phyloP scores from a whole-genome alignment of 2,888 invertebrate species.

The Bombylius major region DNA sequence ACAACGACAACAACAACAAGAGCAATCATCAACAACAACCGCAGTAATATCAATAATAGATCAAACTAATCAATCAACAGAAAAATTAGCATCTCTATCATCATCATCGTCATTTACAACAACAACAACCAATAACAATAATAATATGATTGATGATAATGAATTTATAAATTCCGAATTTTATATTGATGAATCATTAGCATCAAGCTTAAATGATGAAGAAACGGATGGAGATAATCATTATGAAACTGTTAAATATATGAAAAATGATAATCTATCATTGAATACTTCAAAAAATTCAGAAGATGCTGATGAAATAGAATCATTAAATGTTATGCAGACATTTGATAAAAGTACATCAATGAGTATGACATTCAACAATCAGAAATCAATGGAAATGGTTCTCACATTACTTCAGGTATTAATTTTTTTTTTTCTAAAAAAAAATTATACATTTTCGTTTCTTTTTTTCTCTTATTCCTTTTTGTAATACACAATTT shows the following conservation, averaged over 20 bases:
- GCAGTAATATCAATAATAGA: neutral
- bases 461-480: too few species aligned
- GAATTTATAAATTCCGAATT: conserved; percentile 73
- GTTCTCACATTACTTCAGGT: conserved; percentile 18
- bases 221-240: conserved; percentile 1
- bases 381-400: conserved; percentile 17
- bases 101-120: conserved; percentile 5
- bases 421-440: neutral
- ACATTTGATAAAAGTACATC: conserved; percentile 2
- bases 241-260: neutral
- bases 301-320: neutral
- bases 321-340: conserved; percentile 1
- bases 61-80: neutral
- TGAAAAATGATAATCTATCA: too few species aligned
- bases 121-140: neutral
- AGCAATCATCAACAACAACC: neutral
- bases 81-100: neutral
- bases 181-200: conserved; percentile 81
- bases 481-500: too few species aligned
- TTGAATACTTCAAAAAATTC: neutral
- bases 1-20: conserved; percentile 1
- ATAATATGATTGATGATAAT: neutral
- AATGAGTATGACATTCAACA: conserved; percentile 9
- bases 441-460: too few species aligned
- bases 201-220: conserved; percentile 53